phyloP scores from a whole-genome alignment of 1,140 invertebrate genomes.

The Homarus americanus region DNA sequence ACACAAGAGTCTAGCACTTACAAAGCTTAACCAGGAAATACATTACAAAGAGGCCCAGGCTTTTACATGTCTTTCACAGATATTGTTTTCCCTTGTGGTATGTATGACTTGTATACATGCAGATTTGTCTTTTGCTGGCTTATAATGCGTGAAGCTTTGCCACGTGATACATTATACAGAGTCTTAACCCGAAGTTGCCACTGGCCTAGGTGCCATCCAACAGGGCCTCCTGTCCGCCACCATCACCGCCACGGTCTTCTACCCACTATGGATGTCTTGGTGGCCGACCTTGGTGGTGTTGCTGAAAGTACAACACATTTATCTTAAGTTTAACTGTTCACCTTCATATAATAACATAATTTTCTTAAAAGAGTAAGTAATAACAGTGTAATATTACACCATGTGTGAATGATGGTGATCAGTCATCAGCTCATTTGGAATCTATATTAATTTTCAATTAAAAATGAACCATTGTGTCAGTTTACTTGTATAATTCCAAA shows the following conservation, averaged over 20 bases:
- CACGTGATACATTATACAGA: constrained; percentile 6
- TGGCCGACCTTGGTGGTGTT: background rate
- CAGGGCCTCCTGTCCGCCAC: background rate
- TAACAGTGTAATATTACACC: too few species aligned
- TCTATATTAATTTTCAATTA: too few species aligned
- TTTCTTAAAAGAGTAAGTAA: too few species aligned
- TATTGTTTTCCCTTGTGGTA: background rate
- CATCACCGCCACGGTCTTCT: constrained; percentile 8
- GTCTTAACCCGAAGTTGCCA: background rate
- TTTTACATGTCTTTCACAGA: background rate
- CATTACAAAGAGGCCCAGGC: background rate
- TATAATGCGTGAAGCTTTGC: background rate
- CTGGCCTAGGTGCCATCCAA: constrained; percentile 5
- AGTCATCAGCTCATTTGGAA: too few species aligned
- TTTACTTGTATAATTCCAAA: too few species aligned
- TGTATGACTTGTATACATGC: background rate
- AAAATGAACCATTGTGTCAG: too few species aligned
- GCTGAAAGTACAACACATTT: background rate
- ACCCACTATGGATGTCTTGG: constrained; percentile 1
- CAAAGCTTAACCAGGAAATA: background rate
- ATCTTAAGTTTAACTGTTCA: too few species aligned
- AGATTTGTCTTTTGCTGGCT: background rate
- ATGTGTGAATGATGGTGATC: too few species aligned
- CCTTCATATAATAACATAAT: too few species aligned
- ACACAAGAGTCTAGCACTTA: background rate